Evolutionary conservation across 1,140 invertebrate species (phyloP).

Genomic region (Macrotrachela quadricornifera): DNA sequence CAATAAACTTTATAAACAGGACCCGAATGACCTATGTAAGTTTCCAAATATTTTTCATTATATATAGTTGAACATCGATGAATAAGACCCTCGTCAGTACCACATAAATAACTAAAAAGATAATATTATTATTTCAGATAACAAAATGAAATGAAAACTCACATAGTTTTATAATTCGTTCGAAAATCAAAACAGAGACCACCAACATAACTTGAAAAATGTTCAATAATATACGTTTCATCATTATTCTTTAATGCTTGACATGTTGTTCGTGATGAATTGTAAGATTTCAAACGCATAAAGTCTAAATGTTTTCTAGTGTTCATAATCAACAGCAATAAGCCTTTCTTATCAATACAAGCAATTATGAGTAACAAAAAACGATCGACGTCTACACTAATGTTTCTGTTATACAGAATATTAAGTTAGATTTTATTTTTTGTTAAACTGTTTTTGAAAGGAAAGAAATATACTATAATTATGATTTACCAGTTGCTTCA

Average conservation of each 20-base stretch:
- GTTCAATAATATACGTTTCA: slow-evolving; percentile 12
- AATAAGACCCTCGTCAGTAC: slow-evolving; percentile 29
- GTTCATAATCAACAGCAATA: too few relatives aligned
- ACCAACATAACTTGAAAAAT: slow-evolving; percentile 25
- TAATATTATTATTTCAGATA: too few relatives aligned
- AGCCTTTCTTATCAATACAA: too few relatives aligned
- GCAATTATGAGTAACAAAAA: too few relatives aligned
- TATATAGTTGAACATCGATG: slow-evolving; percentile 31
- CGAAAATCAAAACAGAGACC: slow-evolving; percentile 29
- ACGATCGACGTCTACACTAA: slow-evolving; percentile 11
- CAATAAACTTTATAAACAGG: slow-evolving; percentile 27
- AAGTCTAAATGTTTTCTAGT: too few relatives aligned
- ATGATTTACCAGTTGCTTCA: slow-evolving; percentile 22
- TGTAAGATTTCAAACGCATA: too few relatives aligned
- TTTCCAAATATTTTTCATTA: slow-evolving; percentile 31
- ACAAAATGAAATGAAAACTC: too few relatives aligned
- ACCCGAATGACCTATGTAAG: slow-evolving; percentile 24
- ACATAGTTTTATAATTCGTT: slow-evolving; percentile 22
- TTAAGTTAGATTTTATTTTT: slow-evolving; percentile 28
- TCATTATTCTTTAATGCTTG: too few relatives aligned
- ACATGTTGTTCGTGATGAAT: too few relatives aligned
- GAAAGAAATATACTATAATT: background rate
- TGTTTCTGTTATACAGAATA: slow-evolving; percentile 16
- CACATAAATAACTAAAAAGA: slow-evolving; percentile 22
- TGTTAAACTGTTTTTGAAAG: background rate